Evolutionary conservation across 2,797 vertebrate genomes (phyloP).

Genomic region (Nasua narica): DNA sequence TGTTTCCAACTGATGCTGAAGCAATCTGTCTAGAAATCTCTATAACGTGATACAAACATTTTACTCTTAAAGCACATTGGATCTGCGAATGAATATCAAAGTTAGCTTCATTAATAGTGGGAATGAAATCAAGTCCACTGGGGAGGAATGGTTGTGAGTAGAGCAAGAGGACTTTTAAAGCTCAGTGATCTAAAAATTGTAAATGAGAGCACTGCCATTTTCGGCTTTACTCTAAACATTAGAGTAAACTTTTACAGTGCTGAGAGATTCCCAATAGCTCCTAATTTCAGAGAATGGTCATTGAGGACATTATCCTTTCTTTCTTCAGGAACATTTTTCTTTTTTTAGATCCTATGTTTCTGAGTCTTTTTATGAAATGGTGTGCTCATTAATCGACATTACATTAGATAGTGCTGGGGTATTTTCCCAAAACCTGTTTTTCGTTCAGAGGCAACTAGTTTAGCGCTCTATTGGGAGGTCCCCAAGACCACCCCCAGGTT

Average conservation of each 20-base stretch:
- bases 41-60: neutral
- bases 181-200: neutral
- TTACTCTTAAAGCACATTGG: neutral
- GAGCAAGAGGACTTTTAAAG: neutral
- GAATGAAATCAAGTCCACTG: neutral
- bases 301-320: neutral
- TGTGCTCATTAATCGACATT: neutral
- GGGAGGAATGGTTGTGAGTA: too few relatives aligned
- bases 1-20: neutral
- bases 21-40: neutral
- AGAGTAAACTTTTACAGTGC: neutral
- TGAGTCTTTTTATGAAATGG: neutral
- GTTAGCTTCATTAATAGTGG: neutral
- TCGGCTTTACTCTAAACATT: neutral
- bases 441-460: neutral
- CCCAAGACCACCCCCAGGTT: neutral
- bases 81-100: neutral
- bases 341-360: neutral
- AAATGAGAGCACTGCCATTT: neutral
- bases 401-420: neutral
- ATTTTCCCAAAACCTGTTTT: neutral
- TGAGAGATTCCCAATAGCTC: neutral
- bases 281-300: neutral
- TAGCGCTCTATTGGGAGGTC: neutral
- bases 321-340: neutral